Evolutionary conservation across 2,797 vertebrate genomes (phyloP).

Genomic region (Lepidocolaptes lacrymiger): DNA sequence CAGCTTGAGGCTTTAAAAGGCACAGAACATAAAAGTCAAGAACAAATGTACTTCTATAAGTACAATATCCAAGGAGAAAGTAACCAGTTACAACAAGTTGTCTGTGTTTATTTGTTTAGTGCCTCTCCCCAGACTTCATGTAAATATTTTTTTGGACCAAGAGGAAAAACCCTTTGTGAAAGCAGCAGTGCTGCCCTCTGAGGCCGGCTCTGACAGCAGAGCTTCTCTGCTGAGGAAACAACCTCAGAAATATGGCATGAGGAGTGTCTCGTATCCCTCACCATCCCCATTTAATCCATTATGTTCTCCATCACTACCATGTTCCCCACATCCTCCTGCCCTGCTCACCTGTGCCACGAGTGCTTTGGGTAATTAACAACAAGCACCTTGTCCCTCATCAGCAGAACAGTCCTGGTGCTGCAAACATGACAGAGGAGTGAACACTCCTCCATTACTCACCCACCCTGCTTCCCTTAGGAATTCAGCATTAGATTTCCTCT

Average conservation of each 20-base stretch:
- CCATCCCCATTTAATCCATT: not conserved
- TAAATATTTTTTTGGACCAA: not conserved
- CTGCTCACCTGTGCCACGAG: not conserved
- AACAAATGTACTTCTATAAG: not conserved
- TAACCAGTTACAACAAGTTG: too few relatives aligned
- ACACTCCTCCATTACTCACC: not conserved
- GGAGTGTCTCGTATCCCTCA: not conserved
- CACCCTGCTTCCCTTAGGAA: not conserved
- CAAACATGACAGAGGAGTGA: not conserved
- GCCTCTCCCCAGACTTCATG: not conserved
- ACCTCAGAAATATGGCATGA: accelerated
- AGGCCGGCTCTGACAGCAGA: not conserved
- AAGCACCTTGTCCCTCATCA: too few relatives aligned
- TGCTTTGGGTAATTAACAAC: not conserved
- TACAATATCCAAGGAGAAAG: not conserved
- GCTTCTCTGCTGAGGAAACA: not conserved
- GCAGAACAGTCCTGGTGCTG: not conserved
- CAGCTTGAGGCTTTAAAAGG: conserved; percentile 3
- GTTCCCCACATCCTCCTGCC: not conserved
- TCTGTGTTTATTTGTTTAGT: not conserved
- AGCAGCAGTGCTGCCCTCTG: not conserved
- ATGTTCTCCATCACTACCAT: not conserved
- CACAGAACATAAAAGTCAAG: not conserved
- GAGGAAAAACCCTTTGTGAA: not conserved
- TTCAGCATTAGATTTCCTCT: accelerated